phyloP scores from a whole-genome alignment of 1,140 invertebrate genomes.

The Cydia pomonella region DNA sequence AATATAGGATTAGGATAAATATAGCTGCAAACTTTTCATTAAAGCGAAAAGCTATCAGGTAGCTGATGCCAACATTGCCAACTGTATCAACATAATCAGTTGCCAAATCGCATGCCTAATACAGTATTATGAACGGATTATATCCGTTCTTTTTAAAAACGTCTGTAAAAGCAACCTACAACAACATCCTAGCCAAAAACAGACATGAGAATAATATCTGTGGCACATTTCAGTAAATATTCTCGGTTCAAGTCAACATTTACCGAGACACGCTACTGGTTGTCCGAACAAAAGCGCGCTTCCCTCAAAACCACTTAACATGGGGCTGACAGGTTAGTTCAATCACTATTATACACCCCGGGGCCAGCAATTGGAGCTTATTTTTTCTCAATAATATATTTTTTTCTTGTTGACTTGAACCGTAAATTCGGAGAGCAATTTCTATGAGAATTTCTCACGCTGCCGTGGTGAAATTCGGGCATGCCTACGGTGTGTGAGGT shows the following conservation, averaged over 20 bases:
- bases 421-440: slow-evolving; percentile 59
- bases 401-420: slow-evolving; percentile 48
- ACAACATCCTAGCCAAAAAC: slow-evolving; percentile 62
- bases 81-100: slow-evolving; percentile 5
- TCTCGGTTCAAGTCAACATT: slow-evolving; percentile 69
- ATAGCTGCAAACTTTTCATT: background rate
- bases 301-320: slow-evolving; percentile 78
- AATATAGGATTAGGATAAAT: no score
- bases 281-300: slow-evolving; percentile 71
- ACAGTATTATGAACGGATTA: slow-evolving; percentile 57
- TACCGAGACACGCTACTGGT: slow-evolving; percentile 75
- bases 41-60: background rate
- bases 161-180: slow-evolving; percentile 43
- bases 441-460: slow-evolving; percentile 65
- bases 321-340: slow-evolving; percentile 79
- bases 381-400: slow-evolving; percentile 73
- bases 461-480: slow-evolving; percentile 36
- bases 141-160: slow-evolving; percentile 30
- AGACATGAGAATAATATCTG: slow-evolving; percentile 51
- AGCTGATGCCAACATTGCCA: background rate
- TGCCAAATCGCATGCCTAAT: slow-evolving; percentile 32
- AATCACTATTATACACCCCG: slow-evolving; percentile 75
- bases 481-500: background rate
- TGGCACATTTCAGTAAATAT: slow-evolving; percentile 67
- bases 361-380: slow-evolving; percentile 68